Conservation (phyloP, 2,888 invertebrate species). For the Operophtera brumata region DNA sequence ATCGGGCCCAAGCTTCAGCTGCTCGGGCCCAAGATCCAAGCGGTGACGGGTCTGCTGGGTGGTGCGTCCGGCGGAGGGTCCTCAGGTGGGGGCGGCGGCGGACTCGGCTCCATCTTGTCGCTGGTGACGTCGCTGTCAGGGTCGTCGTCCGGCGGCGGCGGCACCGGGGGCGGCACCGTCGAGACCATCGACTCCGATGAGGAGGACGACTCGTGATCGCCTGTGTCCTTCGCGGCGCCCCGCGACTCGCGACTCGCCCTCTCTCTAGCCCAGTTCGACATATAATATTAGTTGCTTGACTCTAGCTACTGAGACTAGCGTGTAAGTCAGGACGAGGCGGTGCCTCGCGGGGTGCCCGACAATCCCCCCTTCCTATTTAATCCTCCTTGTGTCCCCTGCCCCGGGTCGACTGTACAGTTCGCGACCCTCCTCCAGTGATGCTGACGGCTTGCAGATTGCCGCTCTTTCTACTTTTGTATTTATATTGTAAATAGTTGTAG, state of each 20-base stretch:
- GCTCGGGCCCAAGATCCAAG: conserved; percentile 83
- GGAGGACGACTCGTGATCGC: conserved; percentile 68
- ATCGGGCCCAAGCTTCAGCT: conserved; percentile 86
- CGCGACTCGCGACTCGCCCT: conserved; percentile 12
- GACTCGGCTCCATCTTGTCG: conserved; percentile 72
- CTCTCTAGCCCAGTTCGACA: too few relatives aligned
- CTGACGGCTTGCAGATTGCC: conserved; percentile 10
- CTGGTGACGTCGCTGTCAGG: conserved; percentile 73
- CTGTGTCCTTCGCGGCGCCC: conserved; percentile 10
- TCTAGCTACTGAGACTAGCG: too few relatives aligned
- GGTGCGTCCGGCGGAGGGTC: conserved; percentile 80
- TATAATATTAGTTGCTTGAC: too few relatives aligned
- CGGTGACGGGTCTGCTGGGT: conserved; percentile 77
- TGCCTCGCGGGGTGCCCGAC: neutral
- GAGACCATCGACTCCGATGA: conserved; percentile 73
- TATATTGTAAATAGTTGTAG: conserved; percentile 78
- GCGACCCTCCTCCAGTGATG: conserved; percentile 36
- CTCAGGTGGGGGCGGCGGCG: conserved; percentile 56
- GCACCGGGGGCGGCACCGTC: conserved; percentile 57
- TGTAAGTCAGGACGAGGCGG: neutral
- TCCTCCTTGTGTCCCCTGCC: conserved; percentile 6
- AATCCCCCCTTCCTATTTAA: too few relatives aligned
- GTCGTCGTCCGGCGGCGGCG: conserved; percentile 67
- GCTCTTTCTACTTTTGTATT: conserved; percentile 51
- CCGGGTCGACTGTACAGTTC: conserved; percentile 61